Percentiles rank a stretch among this genome's conserved stretches.
These are phyloP conservation scores for Protaetia brevitarsis DNA, from an alignment of 1,140 invertebrate species.

Conservation along the genomic window DNA sequence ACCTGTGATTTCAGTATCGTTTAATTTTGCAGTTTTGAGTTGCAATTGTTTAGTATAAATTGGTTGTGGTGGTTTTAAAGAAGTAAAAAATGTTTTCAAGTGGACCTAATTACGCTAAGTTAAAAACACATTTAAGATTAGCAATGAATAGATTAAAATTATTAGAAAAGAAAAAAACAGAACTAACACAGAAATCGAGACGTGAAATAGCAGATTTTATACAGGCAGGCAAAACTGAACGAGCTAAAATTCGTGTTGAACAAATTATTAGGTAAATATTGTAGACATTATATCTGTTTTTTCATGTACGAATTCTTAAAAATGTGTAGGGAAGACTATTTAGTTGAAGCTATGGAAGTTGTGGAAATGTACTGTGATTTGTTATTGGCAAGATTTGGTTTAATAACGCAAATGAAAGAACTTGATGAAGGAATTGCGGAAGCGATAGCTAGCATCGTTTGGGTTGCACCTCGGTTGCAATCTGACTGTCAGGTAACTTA, in stretches of 20 bases:
- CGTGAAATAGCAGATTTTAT: constrained; percentile 98
- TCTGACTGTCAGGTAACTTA: constrained; percentile 67
- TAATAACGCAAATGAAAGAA: constrained; percentile 97
- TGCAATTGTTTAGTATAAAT: not conserved
- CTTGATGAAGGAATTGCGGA: constrained; percentile 94
- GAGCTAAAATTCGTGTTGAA: constrained; percentile 95
- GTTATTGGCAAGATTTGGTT: constrained; percentile 92
- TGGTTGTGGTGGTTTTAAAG: not conserved
- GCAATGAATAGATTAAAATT: constrained; percentile 92
- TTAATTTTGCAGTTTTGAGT: not conserved
- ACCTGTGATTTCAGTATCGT: not conserved
- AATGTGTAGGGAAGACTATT: constrained; percentile 85
- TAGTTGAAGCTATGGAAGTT: constrained; percentile 98
- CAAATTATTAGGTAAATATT: constrained; percentile 79
- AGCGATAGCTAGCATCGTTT: constrained; percentile 93
- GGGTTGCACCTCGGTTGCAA: constrained; percentile 89
- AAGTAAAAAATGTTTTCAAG: constrained; percentile 77
- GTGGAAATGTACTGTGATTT: constrained; percentile 99
- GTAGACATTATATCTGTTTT: not conserved
- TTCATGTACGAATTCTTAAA: not conserved
- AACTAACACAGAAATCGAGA: constrained; percentile 90
- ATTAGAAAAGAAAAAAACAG: constrained; percentile 97
- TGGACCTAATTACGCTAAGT: constrained; percentile 86
- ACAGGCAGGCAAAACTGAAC: constrained; percentile 82
- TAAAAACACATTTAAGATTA: constrained; percentile 94